phyloP scores from a whole-genome alignment of 2,113 vertebrate species.

The Paramormyrops kingsleyae region DNA sequence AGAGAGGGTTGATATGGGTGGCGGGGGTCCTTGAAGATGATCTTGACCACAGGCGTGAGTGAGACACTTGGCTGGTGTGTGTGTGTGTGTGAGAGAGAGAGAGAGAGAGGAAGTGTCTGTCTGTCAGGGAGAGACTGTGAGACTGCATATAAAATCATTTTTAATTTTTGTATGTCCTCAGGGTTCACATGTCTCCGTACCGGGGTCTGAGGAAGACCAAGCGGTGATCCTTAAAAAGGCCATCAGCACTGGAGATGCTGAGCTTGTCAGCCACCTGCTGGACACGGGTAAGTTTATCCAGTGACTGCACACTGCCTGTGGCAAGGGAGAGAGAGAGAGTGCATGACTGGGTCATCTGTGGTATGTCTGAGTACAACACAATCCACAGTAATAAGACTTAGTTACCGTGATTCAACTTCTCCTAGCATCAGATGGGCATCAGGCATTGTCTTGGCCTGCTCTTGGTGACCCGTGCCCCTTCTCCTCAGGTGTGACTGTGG shows the following conservation, averaged over 20 bases:
- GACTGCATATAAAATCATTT: neutral
- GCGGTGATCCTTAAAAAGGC: slow-evolving; percentile 67
- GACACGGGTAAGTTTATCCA: slow-evolving; percentile 46
- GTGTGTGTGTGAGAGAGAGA: neutral
- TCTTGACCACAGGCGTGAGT: neutral
- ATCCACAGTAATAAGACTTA: neutral
- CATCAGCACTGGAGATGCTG: slow-evolving; percentile 62
- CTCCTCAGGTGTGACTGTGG: slow-evolving; percentile 70
- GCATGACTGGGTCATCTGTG: neutral
- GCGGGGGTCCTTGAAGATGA: neutral
- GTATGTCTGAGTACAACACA: neutral
- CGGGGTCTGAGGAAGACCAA: slow-evolving; percentile 27
- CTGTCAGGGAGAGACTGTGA: neutral
- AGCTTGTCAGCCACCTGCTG: slow-evolving; percentile 68
- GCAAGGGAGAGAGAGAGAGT: neutral
- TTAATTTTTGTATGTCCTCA: slow-evolving; percentile 16
- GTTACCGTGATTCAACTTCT: neutral
- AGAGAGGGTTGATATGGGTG: neutral
- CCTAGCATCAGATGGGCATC: neutral
- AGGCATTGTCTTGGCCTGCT: neutral
- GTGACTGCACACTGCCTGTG: neutral
- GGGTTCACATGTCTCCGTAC: neutral
- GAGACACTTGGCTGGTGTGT: neutral
- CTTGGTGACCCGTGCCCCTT: neutral
- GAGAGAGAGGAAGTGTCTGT: neutral